A percentile compares a stretch with the other conserved stretches of the same genome.
These are phyloP conservation scores for Saccostrea glomerata DNA, from an alignment of 1,140 invertebrate species.

Conservation along the genomic window DNA sequence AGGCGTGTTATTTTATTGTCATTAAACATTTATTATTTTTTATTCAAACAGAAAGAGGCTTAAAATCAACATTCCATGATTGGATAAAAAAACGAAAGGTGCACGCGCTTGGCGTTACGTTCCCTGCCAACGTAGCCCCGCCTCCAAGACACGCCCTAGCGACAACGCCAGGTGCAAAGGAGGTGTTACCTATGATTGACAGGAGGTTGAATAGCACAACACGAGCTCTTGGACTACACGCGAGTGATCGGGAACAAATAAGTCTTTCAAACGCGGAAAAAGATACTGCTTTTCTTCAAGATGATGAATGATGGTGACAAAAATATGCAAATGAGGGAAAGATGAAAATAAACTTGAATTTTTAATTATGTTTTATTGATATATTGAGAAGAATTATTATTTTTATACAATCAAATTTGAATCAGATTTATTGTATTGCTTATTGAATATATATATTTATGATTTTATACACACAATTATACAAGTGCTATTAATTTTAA, in stretches of 20 bases:
- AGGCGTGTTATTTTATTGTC: conserved; percentile 31
- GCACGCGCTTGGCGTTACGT: conserved; percentile 29
- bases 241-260: conserved; percentile 26
- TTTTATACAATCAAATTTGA: conserved; percentile 28
- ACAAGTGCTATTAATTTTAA: conserved; percentile 10
- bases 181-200: conserved; percentile 29
- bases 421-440: neutral
- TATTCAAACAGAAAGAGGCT: conserved; percentile 33
- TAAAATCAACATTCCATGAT: conserved; percentile 15
- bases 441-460: neutral
- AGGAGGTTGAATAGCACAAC: conserved; percentile 8
- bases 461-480: neutral
- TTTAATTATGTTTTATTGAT: conserved; percentile 27
- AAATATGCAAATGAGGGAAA: conserved; percentile 16
- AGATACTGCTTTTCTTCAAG: neutral
- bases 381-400: conserved; percentile 3
- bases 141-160: conserved; percentile 2
- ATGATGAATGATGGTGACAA: conserved; percentile 4
- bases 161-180: conserved; percentile 34
- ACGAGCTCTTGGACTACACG: conserved; percentile 8
- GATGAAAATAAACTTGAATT: conserved; percentile 16
- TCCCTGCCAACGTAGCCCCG: conserved; percentile 12
- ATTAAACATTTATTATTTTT: conserved; percentile 36
- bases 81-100: conserved; percentile 31
- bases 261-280: conserved; percentile 24